Conservation (phyloP, 2,888 invertebrate species). For the Hypselothyrea guttata region DNA sequence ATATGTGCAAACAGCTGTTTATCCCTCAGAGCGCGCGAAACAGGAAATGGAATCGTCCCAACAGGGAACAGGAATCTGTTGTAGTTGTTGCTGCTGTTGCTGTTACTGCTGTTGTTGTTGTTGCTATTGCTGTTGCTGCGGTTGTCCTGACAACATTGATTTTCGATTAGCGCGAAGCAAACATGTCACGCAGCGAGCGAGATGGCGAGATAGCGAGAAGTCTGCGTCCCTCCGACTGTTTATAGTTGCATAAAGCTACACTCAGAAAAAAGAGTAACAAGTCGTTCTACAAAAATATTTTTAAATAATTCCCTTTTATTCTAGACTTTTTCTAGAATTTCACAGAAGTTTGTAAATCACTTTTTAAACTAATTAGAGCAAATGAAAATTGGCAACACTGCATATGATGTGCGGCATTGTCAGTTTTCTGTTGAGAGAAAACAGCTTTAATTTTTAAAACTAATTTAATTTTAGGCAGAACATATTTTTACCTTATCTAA, state of each 20-base stretch:
- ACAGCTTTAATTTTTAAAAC: no score
- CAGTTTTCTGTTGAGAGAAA: no score
- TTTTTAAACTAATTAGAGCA: no score
- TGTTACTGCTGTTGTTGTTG: conserved; percentile 31
- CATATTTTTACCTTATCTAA: no score
- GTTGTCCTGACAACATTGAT: conserved; percentile 64
- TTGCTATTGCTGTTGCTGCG: conserved; percentile 23
- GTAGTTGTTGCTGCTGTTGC: conserved; percentile 33
- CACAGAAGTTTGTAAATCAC: no score
- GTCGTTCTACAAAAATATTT: no score
- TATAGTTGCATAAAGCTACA: conserved; percentile 5
- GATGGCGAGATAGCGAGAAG: not conserved
- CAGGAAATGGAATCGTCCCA: conserved; percentile 30
- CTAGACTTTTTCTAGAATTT: no score
- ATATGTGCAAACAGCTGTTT: conserved; percentile 61
- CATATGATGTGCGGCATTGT: no score
- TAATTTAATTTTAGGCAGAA: no score
- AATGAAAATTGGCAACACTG: no score
- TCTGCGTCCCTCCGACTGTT: conserved; percentile 15
- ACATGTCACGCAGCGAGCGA: conserved; percentile 43
- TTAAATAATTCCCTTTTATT: no score
- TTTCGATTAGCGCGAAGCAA: conserved; percentile 64
- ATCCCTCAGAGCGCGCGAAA: conserved; percentile 48
- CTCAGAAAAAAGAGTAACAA: no score
- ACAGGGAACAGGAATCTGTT: not conserved